Base-by-base conservation (phyloP, 2,888 invertebrate genomes). In the Oscheius sp. region DNA sequence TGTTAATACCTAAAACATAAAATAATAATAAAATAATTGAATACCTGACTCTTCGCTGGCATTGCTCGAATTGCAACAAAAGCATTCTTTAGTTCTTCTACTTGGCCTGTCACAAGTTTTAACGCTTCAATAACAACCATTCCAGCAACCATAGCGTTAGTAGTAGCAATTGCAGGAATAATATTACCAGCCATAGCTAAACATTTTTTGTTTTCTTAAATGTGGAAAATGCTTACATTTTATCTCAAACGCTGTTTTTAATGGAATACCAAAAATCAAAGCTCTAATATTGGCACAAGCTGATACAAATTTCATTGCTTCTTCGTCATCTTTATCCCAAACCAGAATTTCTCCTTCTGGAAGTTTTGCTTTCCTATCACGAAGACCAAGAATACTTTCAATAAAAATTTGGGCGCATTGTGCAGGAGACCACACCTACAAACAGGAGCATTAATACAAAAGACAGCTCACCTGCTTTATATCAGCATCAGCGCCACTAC, bases 161-260 rank as follows among this genome's bases (percentile, higher is more conserved):
- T 96, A 0, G 97, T 95, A 5, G 98, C 97, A 85, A 99, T 97
- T 0, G 98, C 98, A 6, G 98, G 98, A 84, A 99, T 95, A 80
- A 99, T 99, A 87, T 98, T 99, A 17, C 98, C 98, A 0, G 98
- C 98, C 93, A 98, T 97, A 1, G 97, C 89, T 88, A 74, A 76
- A 81, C 54, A 32, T 12, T 6, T 32, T n/a, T 20, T 22, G 50
- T 5, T 50, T 50, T 2, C 8, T n/a, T 3, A 3, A 50, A n/a
- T n/a, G n/a, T n/a, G n/a, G 47, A 22, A 47, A 47, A 24, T 88
- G 32, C 90, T 90, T 88, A 93, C 94, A 95, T 90, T 98, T 98
- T 14, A 95, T 91, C 83, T 95, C 94, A 87, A 97, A 98, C 51
- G 93, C 90, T 0, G 93, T 92, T 85, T 95, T 94, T 67, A 91